phyloP scores from a whole-genome alignment of 2,797 vertebrate species.

The Pangasius larnaudii region DNA sequence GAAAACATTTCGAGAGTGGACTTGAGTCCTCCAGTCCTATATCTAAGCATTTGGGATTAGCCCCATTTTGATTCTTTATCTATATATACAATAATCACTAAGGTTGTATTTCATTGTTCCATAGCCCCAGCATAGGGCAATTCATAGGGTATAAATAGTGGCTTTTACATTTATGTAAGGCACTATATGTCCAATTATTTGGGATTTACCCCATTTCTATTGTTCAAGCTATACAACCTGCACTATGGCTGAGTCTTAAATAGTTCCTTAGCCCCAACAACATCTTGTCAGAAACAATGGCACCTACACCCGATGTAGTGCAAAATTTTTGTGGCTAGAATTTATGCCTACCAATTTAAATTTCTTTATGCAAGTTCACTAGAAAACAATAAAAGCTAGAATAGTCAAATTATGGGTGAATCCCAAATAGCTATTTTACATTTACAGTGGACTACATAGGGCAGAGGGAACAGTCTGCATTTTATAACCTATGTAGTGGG shows the following conservation, averaged over 20 bases:
- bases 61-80: neutral
- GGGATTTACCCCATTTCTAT: neutral
- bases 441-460: neutral
- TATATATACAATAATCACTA: too few relatives aligned
- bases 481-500: neutral
- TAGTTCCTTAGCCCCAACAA: neutral
- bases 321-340: too few relatives aligned
- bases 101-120: neutral
- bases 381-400: neutral
- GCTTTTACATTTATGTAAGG: neutral
- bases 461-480: neutral
- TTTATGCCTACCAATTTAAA: neutral
- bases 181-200: neutral
- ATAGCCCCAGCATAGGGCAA: neutral
- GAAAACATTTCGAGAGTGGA: neutral
- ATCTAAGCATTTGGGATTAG: neutral
- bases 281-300: too few relatives aligned
- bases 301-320: too few relatives aligned
- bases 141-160: neutral
- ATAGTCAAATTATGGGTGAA: neutral
- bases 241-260: neutral
- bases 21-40: neutral
- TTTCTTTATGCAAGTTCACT: neutral
- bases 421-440: neutral
- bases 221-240: neutral